phyloP scores from a whole-genome alignment of 30 jellyfish, hydroid and myxozoan genomes.

The Turritopsis dohrnii region DNA sequence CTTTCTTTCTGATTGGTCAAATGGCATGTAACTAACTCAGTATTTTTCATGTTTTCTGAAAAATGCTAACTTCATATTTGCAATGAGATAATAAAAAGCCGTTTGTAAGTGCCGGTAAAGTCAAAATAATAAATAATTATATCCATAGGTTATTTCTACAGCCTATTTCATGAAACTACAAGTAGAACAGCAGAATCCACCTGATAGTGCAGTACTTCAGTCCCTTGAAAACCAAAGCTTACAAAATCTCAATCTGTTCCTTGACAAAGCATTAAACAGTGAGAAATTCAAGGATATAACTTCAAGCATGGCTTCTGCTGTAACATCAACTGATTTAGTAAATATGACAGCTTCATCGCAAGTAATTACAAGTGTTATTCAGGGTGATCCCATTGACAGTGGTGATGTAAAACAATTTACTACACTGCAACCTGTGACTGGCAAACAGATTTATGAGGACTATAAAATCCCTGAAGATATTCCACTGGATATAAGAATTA shows the following conservation, averaged over 20 bases:
- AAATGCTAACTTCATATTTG: neutral
- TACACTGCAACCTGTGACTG: conserved; percentile 12
- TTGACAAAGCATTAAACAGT: neutral
- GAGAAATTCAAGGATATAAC: neutral
- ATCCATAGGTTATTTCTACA: neutral
- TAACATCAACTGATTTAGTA: neutral
- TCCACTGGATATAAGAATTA: conserved; percentile 65
- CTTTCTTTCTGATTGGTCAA: no score
- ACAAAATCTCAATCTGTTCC: neutral
- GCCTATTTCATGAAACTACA: neutral
- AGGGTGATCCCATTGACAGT: neutral
- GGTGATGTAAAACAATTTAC: neutral
- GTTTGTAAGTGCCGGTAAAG: no score
- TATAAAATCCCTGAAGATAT: conserved; percentile 43
- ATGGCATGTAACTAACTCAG: no score
- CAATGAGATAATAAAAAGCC: no score
- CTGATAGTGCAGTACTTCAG: neutral
- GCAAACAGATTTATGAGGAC: neutral
- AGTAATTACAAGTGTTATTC: neutral
- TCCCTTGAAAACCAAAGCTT: neutral
- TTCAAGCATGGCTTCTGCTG: neutral
- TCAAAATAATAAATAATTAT: no score
- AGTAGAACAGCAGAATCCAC: neutral
- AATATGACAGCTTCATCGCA: neutral
- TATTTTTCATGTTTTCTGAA: neutral